These are phyloP conservation scores for Trachymyrmex septentrionalis DNA, from an alignment of 1,140 invertebrate genomes.

Conservation along the genomic window DNA sequence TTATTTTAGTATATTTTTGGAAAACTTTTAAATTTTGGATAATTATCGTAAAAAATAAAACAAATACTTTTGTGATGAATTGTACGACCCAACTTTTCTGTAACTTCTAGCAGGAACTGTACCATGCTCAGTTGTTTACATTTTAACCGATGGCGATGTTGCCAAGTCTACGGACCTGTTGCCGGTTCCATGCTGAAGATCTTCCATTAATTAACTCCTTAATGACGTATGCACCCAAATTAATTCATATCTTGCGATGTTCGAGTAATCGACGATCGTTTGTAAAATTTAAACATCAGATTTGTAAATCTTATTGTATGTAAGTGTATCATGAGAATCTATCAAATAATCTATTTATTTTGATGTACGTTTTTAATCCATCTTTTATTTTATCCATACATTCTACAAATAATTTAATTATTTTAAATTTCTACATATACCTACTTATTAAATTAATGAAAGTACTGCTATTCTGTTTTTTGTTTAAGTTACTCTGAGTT, in stretches of 20 bases:
- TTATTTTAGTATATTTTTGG: background rate
- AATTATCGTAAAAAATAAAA: background rate
- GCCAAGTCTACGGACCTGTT: slow-evolving; percentile 85
- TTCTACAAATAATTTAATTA: background rate
- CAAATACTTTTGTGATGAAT: slow-evolving; percentile 36
- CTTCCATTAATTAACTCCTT: slow-evolving; percentile 82
- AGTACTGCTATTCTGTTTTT: background rate
- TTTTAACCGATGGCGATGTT: slow-evolving; percentile 84
- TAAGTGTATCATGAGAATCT: background rate
- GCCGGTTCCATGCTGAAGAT: slow-evolving; percentile 72
- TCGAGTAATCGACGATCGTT: slow-evolving; percentile 36
- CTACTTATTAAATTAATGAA: slow-evolving; percentile 14
- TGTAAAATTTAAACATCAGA: slow-evolving; percentile 35
- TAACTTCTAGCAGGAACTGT: slow-evolving; percentile 78
- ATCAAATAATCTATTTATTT: background rate
- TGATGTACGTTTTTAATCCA: background rate
- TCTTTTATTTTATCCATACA: background rate
- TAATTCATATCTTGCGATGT: slow-evolving; percentile 65
- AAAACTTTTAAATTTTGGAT: background rate
- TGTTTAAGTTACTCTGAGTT: background rate
- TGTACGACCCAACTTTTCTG: slow-evolving; percentile 52
- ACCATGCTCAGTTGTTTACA: slow-evolving; percentile 85
- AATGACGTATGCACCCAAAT: slow-evolving; percentile 73
- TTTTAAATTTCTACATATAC: background rate
- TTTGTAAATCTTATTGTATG: slow-evolving; percentile 45